Evolutionary conservation across 2,113 vertebrate genomes (phyloP).

Genomic region (Lasiurus borealis): DNA sequence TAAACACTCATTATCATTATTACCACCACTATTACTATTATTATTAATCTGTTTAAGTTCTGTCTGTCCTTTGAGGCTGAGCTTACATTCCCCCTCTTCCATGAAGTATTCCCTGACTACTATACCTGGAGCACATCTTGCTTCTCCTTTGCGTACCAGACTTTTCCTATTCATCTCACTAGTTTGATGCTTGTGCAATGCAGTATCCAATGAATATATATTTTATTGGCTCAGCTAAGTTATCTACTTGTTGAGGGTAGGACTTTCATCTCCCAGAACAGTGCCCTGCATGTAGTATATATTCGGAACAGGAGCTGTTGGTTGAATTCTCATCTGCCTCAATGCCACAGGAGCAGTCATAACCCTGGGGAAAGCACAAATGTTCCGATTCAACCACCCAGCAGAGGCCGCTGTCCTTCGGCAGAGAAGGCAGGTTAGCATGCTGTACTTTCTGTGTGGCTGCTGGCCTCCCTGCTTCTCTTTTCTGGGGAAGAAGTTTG

Average conservation of each 20-base stretch:
- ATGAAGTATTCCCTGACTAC: not conserved
- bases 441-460: not conserved
- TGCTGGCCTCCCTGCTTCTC: not conserved
- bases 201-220: not conserved
- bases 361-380: slow-evolving; percentile 93
- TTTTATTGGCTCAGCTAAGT: not conserved
- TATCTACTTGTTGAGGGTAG: not conserved
- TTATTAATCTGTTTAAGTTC: not conserved
- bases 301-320: not conserved
- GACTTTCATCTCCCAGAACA: not conserved
- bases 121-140: not conserved
- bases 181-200: not conserved
- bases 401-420: slow-evolving; percentile 95
- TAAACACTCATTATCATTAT: not conserved
- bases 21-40: not conserved
- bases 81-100: not conserved
- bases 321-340: not conserved
- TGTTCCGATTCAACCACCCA: slow-evolving; percentile 97
- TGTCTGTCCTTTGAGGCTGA: slow-evolving; percentile 3
- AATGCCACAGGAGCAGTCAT: slow-evolving; percentile 91
- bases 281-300: not conserved
- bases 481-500: not conserved
- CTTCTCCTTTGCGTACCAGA: not conserved
- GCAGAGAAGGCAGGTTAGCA: slow-evolving; percentile 92
- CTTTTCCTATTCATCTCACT: not conserved